Conservation (phyloP, 2,797 vertebrate species). For the Sphenopsis melanotis region DNA sequence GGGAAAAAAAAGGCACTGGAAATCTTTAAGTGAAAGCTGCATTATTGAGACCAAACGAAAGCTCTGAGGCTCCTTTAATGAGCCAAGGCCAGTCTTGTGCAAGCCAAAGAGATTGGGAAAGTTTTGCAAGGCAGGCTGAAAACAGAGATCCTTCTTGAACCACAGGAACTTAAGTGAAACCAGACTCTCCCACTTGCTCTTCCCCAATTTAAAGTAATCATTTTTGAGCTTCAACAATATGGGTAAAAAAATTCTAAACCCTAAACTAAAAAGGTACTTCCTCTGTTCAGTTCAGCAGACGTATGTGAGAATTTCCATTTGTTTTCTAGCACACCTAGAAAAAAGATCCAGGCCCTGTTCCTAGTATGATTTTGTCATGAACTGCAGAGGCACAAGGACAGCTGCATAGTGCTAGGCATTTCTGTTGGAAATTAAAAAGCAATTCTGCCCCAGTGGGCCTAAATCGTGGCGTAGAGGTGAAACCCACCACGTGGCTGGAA, state of each 20-base stretch:
- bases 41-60: not conserved
- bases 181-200: not conserved
- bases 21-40: conserved; percentile 39
- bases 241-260: not conserved
- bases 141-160: conserved; percentile 1
- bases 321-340: not conserved
- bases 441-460: not conserved
- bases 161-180: conserved; percentile 20
- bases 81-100: not conserved
- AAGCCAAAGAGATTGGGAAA: not conserved
- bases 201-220: not conserved
- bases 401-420: not conserved
- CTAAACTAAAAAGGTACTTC: not conserved
- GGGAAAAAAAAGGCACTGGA: not conserved
- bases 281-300: not conserved
- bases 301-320: not conserved
- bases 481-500: not conserved
- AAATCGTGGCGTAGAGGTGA: not conserved
- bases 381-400: not conserved
- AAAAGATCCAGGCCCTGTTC: not conserved
- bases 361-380: not conserved
- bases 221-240: not conserved
- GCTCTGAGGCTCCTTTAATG: conserved; percentile 18
- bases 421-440: not conserved
- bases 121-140: conserved; percentile 13